Base-by-base conservation (phyloP, 2,797 vertebrate genomes). In the Protosalanx chinensis region DNA sequence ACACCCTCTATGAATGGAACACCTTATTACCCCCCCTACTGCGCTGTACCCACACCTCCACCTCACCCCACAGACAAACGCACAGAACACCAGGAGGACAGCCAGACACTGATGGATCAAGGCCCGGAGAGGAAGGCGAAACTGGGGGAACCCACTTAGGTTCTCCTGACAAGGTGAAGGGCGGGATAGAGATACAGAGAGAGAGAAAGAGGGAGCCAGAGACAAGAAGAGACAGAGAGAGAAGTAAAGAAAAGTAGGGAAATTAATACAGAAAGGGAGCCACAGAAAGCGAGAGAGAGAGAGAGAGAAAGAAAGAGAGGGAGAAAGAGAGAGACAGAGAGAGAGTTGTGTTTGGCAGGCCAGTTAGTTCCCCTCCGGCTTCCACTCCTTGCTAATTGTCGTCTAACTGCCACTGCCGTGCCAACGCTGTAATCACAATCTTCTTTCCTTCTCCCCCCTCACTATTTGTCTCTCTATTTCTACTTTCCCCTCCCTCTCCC, bases 371-470 rank as follows among this genome's bases (percentile, higher is more conserved):
- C 81, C 81, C 85, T 82, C 86, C 85, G 77, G 79, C 75, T 7
- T 13, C 68, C 78, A 75, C 75, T 86, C 83, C 73, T 70, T 64
- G 49, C 70, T 90, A 87, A 90, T 87, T 84, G 81, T 76, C 78
- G 60, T 84, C 76, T 76, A 67, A 66, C 79, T 74, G 62, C 75
- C 83, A 80, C 78, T 56, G 70, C 35, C 4, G 20, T 72, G 84
- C 87, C 86, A 89, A 63, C 70, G 64, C 57, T 67, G 78, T 72
- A 27, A 8, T 72, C 53, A 41, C 33, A 41, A 4, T 59, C 68
- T 66, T 68, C 32, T 23, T 15, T 65, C n/a, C 35, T 33, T 67
- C 15, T 27, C 5, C 8, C 41, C 49, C 1, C 51, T 27, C 10
- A 59, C 53, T 46, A 16, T 65, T 4, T 59, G 63, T 66, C 63